Evolutionary conservation across 2,888 invertebrate species (phyloP).

Genomic region (Parnassius orleans): DNA sequence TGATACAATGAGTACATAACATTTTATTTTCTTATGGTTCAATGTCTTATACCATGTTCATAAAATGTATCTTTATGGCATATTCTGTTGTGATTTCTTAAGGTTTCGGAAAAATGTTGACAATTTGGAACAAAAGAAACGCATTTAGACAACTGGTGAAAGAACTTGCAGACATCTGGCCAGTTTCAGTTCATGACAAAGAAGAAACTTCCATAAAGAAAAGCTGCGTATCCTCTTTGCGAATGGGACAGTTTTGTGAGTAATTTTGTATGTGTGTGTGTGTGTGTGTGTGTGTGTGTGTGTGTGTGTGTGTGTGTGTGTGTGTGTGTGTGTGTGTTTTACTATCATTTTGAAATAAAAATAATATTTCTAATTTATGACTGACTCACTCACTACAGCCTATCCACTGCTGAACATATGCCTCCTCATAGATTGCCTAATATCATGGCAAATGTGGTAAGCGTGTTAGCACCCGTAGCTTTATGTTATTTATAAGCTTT

Average conservation of each 20-base stretch:
- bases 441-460: no score
- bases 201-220: conserved; percentile 50
- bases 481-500: no score
- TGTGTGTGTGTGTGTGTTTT: no score
- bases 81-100: neutral
- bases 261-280: neutral
- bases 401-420: no score
- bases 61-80: neutral
- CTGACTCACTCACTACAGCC: no score
- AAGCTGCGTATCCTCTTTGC: conserved; percentile 50
- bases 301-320: no score
- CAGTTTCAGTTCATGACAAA: conserved; percentile 44
- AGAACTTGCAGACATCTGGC: conserved; percentile 62
- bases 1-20: conserved; percentile 57
- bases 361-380: no score
- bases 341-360: no score
- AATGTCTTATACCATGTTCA: neutral
- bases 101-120: conserved; percentile 60
- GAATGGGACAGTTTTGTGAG: conserved; percentile 55
- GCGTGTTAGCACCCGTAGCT: no score
- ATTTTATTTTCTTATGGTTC: neutral
- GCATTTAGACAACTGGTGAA: conserved; percentile 56
- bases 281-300: neutral
- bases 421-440: no score
- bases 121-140: conserved; percentile 57